Evolutionary conservation across 1,140 invertebrate genomes (phyloP).

Genomic region (Drosophila suzukii): DNA sequence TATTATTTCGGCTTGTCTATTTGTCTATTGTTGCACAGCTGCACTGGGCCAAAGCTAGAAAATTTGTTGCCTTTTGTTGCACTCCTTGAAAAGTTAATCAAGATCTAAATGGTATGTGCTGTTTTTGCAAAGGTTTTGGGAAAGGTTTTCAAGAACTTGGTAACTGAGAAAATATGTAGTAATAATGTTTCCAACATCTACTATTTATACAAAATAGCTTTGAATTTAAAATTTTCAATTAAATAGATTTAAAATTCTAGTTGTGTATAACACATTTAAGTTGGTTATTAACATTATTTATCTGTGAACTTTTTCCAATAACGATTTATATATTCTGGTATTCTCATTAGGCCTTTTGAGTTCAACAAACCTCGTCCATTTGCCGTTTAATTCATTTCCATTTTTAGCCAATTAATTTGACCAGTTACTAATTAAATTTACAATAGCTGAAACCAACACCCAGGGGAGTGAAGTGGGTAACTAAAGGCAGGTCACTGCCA

Average conservation of each 20-base stretch:
- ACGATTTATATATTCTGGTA: background rate
- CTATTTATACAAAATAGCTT: too few relatives aligned
- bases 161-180: too few relatives aligned
- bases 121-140: slow-evolving; percentile 1
- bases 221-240: too few relatives aligned
- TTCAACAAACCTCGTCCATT: slow-evolving; percentile 32
- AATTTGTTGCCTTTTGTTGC: slow-evolving; percentile 41
- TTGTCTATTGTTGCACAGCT: slow-evolving; percentile 44
- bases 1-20: slow-evolving; percentile 15
- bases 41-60: slow-evolving; percentile 17
- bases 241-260: too few relatives aligned
- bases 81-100: slow-evolving; percentile 49
- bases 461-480: background rate
- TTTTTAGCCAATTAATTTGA: slow-evolving; percentile 49
- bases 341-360: slow-evolving; percentile 16
- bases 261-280: too few relatives aligned
- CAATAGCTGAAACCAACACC: slow-evolving; percentile 28
- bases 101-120: slow-evolving; percentile 26
- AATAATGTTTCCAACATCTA: too few relatives aligned
- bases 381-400: slow-evolving; percentile 41
- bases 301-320: background rate
- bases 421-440: slow-evolving; percentile 48
- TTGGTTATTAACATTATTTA: too few relatives aligned
- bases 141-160: too few relatives aligned
- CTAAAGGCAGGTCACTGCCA: slow-evolving; percentile 31